Evolutionary conservation across 2,113 vertebrate genomes (phyloP), one percentile per base, ranked within the genome.

Genomic region (Lophius piscatorius): DNA sequence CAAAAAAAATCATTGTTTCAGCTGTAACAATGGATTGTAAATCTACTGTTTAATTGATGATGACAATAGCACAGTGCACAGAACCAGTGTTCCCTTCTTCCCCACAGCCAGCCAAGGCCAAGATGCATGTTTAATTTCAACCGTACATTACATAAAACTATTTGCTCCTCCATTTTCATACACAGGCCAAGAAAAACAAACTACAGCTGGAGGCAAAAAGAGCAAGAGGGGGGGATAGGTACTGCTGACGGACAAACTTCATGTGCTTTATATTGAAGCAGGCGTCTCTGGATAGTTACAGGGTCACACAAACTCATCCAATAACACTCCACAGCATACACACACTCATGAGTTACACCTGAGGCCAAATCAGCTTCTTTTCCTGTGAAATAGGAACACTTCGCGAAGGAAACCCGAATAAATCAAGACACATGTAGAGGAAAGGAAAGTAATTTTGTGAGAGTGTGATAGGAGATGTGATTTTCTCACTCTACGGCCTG

Each of bases 141-240:
- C 11, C 13, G 44, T 54, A 42, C 59, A 71, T 82, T 76, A 82
- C 68, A 78, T 79, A 65, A 72, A 88, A 72, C 69, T 51, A 84
- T 75, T 73, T 83, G 80, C 70, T 82, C 78, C 74, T 70, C 71
- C 4, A 56, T 81, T 80, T 70, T 57, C 54, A 73, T 1, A 26
- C 41, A 0, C 8, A 45, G 41, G 81, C 84, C 88, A 90, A 86
- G 42, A 70, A 78, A 88, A 88, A 79, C 81, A 87, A 29, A 29
- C 54, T 70, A 68, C 75, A 87, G 86, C 84, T 90, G 83, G 78
- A 84, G 74, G 65, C 70, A 70, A 38, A 70, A 67, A 54, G 58
- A 63, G 31, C 36, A 48, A 6, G 21, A 35, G 31, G 64, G 16
- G 18, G 11, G 23, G 23, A 1, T 44, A 9, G 14, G 33, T 44